phyloP scores from a whole-genome alignment of 2,888 invertebrate genomes.

The Mesoligia furuncula region DNA sequence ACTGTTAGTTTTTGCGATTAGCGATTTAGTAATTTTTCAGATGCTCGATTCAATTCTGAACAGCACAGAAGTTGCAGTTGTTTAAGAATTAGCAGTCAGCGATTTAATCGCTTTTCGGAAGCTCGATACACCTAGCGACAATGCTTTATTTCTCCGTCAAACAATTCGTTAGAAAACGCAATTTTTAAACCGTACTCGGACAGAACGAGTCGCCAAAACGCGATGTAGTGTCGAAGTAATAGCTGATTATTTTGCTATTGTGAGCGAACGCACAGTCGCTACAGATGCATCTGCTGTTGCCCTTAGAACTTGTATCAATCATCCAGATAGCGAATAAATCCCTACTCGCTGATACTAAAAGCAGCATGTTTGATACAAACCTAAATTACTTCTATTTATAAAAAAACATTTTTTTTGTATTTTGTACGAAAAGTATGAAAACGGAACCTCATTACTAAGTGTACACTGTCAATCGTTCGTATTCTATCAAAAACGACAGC shows the following conservation, averaged over 20 bases:
- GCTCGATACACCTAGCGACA: too few species aligned
- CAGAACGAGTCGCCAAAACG: not conserved
- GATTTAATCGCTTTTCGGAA: too few species aligned
- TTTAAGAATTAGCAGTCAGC: too few species aligned
- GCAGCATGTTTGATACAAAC: not conserved
- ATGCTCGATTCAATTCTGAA: too few species aligned
- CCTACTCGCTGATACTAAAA: not conserved
- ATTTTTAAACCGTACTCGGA: too few species aligned
- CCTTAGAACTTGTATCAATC: not conserved
- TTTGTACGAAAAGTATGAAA: not conserved
- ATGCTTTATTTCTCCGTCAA: too few species aligned
- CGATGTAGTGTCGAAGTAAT: not conserved
- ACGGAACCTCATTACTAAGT: not conserved
- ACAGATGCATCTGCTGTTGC: not conserved
- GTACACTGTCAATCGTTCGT: not conserved
- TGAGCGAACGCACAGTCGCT: not conserved
- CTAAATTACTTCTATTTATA: not conserved
- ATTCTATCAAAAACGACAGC: not conserved
- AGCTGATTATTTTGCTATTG: not conserved
- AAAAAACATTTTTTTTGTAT: not conserved
- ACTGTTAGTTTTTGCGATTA: too few species aligned
- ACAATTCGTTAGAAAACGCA: too few species aligned
- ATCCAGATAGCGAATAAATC: not conserved
- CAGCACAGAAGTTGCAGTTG: too few species aligned
- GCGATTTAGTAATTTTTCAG: too few species aligned